A percentile compares a stretch with the other conserved stretches of the same genome.
Evolutionary conservation across 2,888 invertebrate species (phyloP).

Genomic region (Napeogenes inachia): DNA sequence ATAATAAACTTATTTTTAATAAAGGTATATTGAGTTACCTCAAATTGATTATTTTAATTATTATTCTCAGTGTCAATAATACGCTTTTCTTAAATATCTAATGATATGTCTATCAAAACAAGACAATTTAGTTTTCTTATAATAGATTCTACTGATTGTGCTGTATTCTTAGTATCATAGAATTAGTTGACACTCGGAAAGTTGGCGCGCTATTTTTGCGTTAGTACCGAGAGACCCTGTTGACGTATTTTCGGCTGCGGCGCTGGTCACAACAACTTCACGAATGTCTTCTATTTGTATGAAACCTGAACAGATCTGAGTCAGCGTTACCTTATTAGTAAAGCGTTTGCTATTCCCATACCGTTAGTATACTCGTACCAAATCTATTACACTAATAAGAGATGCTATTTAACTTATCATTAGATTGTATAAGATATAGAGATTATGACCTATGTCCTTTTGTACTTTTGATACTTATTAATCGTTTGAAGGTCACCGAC

Average conservation of each 20-base stretch:
- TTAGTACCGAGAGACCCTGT: too few relatives aligned
- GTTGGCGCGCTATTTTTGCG: not conserved
- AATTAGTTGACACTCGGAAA: not conserved
- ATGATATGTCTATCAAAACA: too few relatives aligned
- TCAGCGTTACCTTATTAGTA: conserved; percentile 47
- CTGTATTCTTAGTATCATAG: too few relatives aligned
- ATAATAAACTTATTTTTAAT: too few relatives aligned
- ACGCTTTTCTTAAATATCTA: too few relatives aligned
- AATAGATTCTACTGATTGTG: too few relatives aligned
- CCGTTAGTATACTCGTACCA: conserved; percentile 55
- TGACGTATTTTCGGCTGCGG: not conserved
- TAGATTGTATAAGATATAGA: conserved; percentile 63
- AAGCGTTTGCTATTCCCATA: conserved; percentile 36
- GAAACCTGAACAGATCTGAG: conserved; percentile 27
- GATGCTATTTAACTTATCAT: conserved; percentile 67
- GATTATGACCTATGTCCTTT: conserved; percentile 67
- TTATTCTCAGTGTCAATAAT: too few relatives aligned
- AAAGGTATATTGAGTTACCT: too few relatives aligned
- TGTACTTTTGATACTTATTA: conserved; percentile 74
- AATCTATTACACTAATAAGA: conserved; percentile 53
- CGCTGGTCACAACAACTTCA: not conserved
- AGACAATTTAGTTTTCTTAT: too few relatives aligned
- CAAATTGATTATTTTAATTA: too few relatives aligned
- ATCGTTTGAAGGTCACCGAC: conserved; percentile 74
- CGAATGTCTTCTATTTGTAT: not conserved